Evolutionary conservation across 2,888 invertebrate genomes (phyloP), one percentile per base, ranked within the genome.

Genomic region (Drosophila putrida): DNA sequence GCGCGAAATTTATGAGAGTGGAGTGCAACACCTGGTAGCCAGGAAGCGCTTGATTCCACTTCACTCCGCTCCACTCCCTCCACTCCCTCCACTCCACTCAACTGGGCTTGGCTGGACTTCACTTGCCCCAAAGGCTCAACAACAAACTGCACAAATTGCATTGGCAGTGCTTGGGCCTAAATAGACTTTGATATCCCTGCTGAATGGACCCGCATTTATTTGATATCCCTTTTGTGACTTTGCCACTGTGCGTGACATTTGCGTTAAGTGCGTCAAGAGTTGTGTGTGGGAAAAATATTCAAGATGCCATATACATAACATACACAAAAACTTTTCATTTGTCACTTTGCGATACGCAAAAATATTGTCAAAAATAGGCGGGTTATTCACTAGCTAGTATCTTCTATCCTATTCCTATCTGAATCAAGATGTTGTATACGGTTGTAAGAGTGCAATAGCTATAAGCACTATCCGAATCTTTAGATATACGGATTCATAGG

Each of bases 211-310:
- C 83, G 83, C 83, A 84, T 83, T 62, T 69, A 86, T 75, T 78
- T 78, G 75, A 82, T 82, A 85, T 82, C 83, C 86, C 71, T 75
- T 80, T 85, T 85, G 75, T 83, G 79, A 71, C 69, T 75, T 63
- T 63, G 87, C 86, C 88, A 86, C 83, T 84, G 83, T 84, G 83
- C 83, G 83, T 84, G 83, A 88, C 83, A 83, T 88, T 83, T 88
- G 86, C 83, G 78, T 88, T 82, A 82, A 83, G 86, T 86, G 88
- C 71, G 57, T 63, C 54, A 76, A 62, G 67, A 62, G 60, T 68
- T 88, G 80, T 88, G 88, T 76, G 20, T 20, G 20, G 82, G 70
- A 86, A 82, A 87, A 62, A 70, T 80, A 66, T 74, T 72, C 51
- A 54, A 33, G 53, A 13, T n/a, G n/a, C 54, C 49, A 41, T n/a